A percentile compares a stretch with the other conserved stretches of the same genome.
These are phyloP conservation scores for Galerucella pusilla DNA, from an alignment of 2,888 invertebrate genomes.

Conservation along the genomic window DNA sequence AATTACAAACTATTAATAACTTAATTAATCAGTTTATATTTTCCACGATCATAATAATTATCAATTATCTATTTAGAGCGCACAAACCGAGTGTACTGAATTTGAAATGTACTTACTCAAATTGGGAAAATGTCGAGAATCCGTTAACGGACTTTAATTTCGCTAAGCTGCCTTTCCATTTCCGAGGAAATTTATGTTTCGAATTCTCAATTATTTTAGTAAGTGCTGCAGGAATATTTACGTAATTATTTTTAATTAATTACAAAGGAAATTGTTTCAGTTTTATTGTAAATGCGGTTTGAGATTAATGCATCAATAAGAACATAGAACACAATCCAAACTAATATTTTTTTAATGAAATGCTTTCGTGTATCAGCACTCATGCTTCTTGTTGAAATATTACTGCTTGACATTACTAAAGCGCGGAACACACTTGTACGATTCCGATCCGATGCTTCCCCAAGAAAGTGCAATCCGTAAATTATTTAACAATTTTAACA, in stretches of 20 bases:
- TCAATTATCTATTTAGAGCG: slow-evolving; percentile 15
- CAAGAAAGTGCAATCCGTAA: too few relatives aligned
- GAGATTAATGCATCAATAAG: not conserved
- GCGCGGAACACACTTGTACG: too few relatives aligned
- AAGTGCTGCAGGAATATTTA: slow-evolving; percentile 8
- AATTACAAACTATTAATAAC: not conserved
- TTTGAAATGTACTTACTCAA: slow-evolving; percentile 15
- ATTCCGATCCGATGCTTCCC: too few relatives aligned
- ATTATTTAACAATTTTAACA: too few relatives aligned
- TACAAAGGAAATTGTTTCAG: slow-evolving; percentile 5
- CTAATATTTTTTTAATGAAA: too few relatives aligned
- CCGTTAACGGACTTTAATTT: slow-evolving; percentile 19
- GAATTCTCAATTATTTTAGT: slow-evolving; percentile 18
- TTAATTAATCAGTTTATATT: slow-evolving; percentile 11
- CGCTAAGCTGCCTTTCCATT: slow-evolving; percentile 18
- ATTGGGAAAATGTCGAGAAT: slow-evolving; percentile 17
- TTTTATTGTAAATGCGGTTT: not conserved
- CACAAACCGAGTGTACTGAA: slow-evolving; percentile 15
- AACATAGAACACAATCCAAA: not conserved
- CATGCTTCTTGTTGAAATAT: too few relatives aligned
- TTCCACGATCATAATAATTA: slow-evolving; percentile 15
- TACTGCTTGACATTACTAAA: too few relatives aligned
- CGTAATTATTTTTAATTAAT: slow-evolving; percentile 15
- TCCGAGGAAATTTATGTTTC: slow-evolving; percentile 19
- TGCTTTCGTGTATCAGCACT: too few relatives aligned